phyloP scores from a whole-genome alignment of 1,140 invertebrate genomes.

The Sitophilus oryzae region DNA sequence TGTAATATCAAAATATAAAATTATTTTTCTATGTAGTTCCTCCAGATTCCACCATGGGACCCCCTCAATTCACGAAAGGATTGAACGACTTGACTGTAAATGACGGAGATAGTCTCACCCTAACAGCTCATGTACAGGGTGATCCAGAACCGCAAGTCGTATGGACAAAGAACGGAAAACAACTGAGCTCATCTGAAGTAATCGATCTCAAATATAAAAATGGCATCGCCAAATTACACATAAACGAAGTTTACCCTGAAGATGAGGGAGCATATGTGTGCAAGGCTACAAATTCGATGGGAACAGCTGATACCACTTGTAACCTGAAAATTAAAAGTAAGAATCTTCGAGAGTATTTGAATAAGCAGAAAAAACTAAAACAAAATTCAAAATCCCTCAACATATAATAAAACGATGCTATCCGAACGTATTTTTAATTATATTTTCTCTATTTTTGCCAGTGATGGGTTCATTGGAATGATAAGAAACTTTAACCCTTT shows the following conservation, averaged over 20 bases:
- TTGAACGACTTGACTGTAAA: slow-evolving; percentile 64
- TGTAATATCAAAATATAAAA: too few relatives aligned
- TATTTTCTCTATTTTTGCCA: too few relatives aligned
- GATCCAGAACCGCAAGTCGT: slow-evolving; percentile 87
- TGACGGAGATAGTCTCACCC: slow-evolving; percentile 74
- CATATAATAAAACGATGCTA: too few relatives aligned
- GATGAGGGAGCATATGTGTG: slow-evolving; percentile 86
- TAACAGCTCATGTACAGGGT: slow-evolving; percentile 74
- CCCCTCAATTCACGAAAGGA: slow-evolving; percentile 73
- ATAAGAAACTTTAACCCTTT: too few relatives aligned
- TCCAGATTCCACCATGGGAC: slow-evolving; percentile 76
- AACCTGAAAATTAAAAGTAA: slow-evolving; percentile 78
- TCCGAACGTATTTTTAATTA: too few relatives aligned
- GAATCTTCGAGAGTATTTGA: too few relatives aligned
- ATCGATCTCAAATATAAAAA: slow-evolving; percentile 88
- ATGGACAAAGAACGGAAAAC: slow-evolving; percentile 77
- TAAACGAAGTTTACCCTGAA: slow-evolving; percentile 89
- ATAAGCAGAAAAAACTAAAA: too few relatives aligned
- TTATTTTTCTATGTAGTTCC: slow-evolving; percentile 54
- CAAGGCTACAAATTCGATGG: slow-evolving; percentile 85
- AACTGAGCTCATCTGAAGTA: slow-evolving; percentile 72
- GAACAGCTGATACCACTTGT: slow-evolving; percentile 73
- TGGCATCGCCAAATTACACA: slow-evolving; percentile 75
- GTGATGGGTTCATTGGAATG: too few relatives aligned
- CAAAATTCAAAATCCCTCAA: too few relatives aligned